Base-by-base conservation (phyloP, 1,140 invertebrate genomes). In the Zaprionus tsacasi region DNA sequence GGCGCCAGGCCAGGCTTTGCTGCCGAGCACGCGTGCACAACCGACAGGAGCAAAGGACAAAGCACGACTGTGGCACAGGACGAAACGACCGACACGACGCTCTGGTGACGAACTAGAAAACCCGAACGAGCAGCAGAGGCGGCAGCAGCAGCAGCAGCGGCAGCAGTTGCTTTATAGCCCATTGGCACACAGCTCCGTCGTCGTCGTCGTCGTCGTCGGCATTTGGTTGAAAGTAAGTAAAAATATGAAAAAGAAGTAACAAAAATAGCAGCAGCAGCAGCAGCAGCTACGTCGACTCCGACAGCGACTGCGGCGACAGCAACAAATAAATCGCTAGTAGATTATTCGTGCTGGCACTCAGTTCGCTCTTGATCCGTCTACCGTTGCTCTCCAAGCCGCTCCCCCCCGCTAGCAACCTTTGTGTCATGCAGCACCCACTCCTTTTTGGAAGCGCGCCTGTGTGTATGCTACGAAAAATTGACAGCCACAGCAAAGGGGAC, bases 241-340 rank as follows among this genome's bases (percentile, higher is more conserved):
- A 89, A 89, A 89, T 88, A 88, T 88, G 83, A 81, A 79, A 79
- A 88, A 88, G 81, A 83, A 88, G 85, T 89, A 83, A 89, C 83
- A 79, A 88, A 88, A 88, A 88, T 89, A 88, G 71, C 78, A 89
- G 74, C 63, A 69, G 15, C 21, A 43, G 58, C 60, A 30, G 27
- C 27, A 21, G 21, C 21, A 61, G 59, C 55, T 36, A 54, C 59
- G 52, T 10, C 50, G 56, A 33, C 79, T 27, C 21, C 21, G 21
- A 21, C 21, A 30, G 65, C 76, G 77, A 70, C 76, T 57, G 48
- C 59, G 57, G 61, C 54, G 75, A 74, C 76, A 76, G 71, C 78
- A 78, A 81, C 77, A 81, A 88, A 88, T 89, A 88, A 88, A 88
- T 88, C 83, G 83, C 83, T 83, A 83, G 83, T 83, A 88, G 83